These are phyloP conservation scores for Chitala chitala DNA, from an alignment of 2,113 vertebrate species.

Conservation along the genomic window DNA sequence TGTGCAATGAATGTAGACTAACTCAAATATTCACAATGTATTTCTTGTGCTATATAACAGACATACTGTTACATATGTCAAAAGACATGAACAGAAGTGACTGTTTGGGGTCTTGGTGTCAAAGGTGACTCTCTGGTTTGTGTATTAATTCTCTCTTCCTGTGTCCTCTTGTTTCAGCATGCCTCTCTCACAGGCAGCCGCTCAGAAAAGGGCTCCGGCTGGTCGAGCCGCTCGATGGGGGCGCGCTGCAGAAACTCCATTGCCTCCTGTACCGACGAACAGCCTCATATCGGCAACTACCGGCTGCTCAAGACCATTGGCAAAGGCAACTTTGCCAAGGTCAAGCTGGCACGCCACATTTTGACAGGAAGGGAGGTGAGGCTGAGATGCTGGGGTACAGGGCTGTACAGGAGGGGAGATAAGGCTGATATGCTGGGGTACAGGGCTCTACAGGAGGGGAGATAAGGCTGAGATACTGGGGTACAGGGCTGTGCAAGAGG, in stretches of 20 bases:
- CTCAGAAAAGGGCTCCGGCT: conserved; percentile 77
- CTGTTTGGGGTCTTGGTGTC: too few species aligned
- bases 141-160: background rate
- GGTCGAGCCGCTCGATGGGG: conserved; percentile 81
- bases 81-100: too few species aligned
- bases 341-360: conserved; percentile 85
- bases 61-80: too few species aligned
- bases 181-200: conserved; percentile 75
- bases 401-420: background rate
- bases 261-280: conserved; percentile 81
- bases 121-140: too few species aligned
- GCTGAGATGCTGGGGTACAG: background rate
- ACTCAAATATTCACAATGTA: background rate
- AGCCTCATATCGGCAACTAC: conserved; percentile 88
- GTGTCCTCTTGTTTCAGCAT: conserved; percentile 57
- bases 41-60: too few species aligned
- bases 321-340: conserved; percentile 92
- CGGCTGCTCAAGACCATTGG: conserved; percentile 85
- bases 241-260: conserved; percentile 87
- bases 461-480: too few species aligned
- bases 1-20: background rate
- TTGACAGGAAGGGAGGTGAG: conserved; percentile 81
- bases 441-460: too few species aligned
- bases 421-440: too few species aligned
- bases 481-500: too few species aligned